phyloP scores from a whole-genome alignment of 2,113 vertebrate genomes.

The Chrysemys picta region DNA sequence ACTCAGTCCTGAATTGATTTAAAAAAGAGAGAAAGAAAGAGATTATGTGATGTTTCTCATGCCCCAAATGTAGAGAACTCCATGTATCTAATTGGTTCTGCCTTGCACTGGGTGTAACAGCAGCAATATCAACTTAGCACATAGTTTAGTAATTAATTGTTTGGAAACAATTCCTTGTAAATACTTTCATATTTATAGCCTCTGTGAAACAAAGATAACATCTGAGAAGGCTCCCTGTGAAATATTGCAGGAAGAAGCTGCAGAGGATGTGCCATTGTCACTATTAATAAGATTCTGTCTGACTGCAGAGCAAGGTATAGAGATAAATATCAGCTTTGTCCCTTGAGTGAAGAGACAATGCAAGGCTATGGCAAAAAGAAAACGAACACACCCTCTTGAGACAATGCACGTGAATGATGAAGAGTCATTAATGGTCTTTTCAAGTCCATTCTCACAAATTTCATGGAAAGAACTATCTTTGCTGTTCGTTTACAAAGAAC shows the following conservation, averaged over 20 bases:
- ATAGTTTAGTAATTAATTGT: constrained; percentile 56
- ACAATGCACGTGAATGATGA: background rate
- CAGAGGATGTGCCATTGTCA: constrained; percentile 67
- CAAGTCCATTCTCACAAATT: constrained; percentile 20
- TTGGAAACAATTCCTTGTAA: constrained; percentile 57
- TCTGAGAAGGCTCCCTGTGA: constrained; percentile 63
- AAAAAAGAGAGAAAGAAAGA: no score
- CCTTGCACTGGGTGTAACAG: background rate
- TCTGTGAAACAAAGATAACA: constrained; percentile 66
- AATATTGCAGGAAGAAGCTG: constrained; percentile 60
- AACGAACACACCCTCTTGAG: background rate
- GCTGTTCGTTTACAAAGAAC: background rate
- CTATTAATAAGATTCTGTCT: constrained; percentile 61
- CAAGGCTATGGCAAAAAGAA: background rate
- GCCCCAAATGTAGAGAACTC: background rate
- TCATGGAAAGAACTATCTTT: constrained; percentile 15
- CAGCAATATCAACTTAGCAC: constrained; percentile 38
- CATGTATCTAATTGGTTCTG: background rate
- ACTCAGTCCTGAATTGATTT: background rate
- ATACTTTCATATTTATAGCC: constrained; percentile 65
- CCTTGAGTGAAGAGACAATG: constrained; percentile 52
- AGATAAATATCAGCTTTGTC: constrained; percentile 64
- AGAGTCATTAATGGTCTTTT: background rate
- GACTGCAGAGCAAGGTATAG: constrained; percentile 40
- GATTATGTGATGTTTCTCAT: background rate